A percentile compares a stretch with the other conserved stretches of the same genome.
Evolutionary conservation across 2,888 invertebrate species (phyloP).

Genomic region (Vanessa cardui): DNA sequence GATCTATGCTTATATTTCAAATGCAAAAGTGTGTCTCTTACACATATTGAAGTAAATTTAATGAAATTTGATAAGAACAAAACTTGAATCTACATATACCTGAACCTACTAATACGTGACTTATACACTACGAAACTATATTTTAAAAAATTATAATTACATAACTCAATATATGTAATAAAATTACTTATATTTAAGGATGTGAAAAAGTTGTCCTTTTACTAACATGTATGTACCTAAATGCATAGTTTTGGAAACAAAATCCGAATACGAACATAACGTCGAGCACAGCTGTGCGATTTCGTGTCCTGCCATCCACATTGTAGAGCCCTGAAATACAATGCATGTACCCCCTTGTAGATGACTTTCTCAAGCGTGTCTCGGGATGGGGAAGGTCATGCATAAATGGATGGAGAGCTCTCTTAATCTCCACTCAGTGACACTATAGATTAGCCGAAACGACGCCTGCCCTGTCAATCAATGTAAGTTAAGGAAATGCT

Average conservation of each 20-base stretch:
- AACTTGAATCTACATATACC: too few species aligned
- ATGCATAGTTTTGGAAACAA: conserved; percentile 34
- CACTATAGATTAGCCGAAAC: conserved; percentile 61
- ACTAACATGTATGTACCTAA: conserved; percentile 33
- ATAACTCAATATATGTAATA: too few species aligned
- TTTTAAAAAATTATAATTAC: too few species aligned
- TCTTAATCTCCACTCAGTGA: conserved; percentile 57
- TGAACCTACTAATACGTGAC: too few species aligned
- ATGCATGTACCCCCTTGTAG: conserved; percentile 18
- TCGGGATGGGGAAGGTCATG: conserved; percentile 41
- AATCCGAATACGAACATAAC: conserved; percentile 42
- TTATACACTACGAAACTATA: too few species aligned
- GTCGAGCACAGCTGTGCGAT: conserved; percentile 45
- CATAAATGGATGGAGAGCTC: conserved; percentile 44
- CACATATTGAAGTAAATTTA: too few species aligned
- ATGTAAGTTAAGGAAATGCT: conserved; percentile 45
- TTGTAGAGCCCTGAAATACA: conserved; percentile 34
- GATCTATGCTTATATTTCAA: neutral
- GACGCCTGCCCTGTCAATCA: conserved; percentile 65
- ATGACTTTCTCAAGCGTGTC: conserved; percentile 17
- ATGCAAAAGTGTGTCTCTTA: too few species aligned
- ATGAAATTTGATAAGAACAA: too few species aligned
- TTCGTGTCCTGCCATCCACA: conserved; percentile 29
- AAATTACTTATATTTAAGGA: too few species aligned
- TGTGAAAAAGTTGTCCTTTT: conserved; percentile 4